Conservation (phyloP, 2,113 vertebrate genomes). For the Amia ocellicauda region DNA sequence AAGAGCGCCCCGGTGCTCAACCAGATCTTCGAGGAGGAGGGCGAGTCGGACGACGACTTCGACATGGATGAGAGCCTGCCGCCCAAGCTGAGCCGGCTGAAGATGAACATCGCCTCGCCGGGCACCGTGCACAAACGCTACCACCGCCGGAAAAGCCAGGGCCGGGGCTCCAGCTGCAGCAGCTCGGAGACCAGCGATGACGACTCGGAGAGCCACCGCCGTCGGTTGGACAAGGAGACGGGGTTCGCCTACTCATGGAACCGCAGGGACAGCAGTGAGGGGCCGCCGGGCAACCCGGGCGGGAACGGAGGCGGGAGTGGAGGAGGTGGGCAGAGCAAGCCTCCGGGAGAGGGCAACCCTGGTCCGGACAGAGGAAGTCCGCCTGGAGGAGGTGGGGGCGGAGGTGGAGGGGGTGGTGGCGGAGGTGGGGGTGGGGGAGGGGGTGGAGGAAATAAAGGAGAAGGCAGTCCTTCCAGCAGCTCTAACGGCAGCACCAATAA, state of each 20-base stretch:
- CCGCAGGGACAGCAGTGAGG: constrained; percentile 88
- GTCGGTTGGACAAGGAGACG: constrained; percentile 84
- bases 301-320: constrained; percentile 61
- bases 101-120: constrained; percentile 91
- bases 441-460: constrained; percentile 58
- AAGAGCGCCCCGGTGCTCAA: constrained; percentile 95
- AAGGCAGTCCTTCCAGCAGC: constrained; percentile 72
- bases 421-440: constrained; percentile 62
- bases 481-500: constrained; percentile 62
- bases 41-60: constrained; percentile 91
- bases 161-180: constrained; percentile 90
- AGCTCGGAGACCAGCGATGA: constrained; percentile 97
- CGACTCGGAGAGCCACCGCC: constrained; percentile 85
- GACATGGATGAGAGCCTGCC: constrained; percentile 92
- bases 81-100: constrained; percentile 89
- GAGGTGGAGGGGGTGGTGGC: constrained; percentile 66
- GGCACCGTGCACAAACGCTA: constrained; percentile 86
- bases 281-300: constrained; percentile 84
- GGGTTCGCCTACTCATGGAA: constrained; percentile 87
- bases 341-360: constrained; percentile 61
- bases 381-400: constrained; percentile 61
- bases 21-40: constrained; percentile 97
- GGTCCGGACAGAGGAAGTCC: constrained; percentile 74
- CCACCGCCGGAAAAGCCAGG: constrained; percentile 89
- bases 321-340: constrained; percentile 74